These are phyloP conservation scores for Miniopterus natalensis DNA, from an alignment of 2,113 vertebrate species.

Conservation along the genomic window DNA sequence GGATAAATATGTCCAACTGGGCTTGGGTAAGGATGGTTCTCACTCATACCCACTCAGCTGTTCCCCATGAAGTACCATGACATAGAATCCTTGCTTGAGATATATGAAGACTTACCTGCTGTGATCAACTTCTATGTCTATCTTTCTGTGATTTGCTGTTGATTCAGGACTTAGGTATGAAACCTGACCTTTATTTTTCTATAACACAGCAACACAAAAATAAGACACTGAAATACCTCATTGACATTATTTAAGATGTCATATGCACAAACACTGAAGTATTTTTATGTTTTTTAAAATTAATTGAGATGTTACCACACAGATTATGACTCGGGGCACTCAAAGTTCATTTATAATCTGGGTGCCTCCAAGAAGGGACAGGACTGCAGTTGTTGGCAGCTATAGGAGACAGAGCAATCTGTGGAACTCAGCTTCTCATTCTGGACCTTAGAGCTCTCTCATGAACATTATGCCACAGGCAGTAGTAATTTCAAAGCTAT, in stretches of 20 bases:
- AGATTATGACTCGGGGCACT: neutral
- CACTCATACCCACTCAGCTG: neutral
- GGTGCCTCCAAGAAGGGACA: neutral
- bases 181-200: neutral
- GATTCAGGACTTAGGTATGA: neutral
- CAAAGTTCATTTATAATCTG: neutral
- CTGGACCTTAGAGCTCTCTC: neutral
- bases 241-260: neutral
- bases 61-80: neutral
- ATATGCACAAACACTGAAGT: neutral
- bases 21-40: neutral
- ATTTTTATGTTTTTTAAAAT: neutral
- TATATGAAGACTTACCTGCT: neutral
- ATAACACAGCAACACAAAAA: neutral
- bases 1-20: neutral
- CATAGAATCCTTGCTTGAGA: neutral
- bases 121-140: neutral
- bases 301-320: neutral
- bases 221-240: neutral
- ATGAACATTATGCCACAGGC: neutral
- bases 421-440: neutral
- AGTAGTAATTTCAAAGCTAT: neutral
- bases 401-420: neutral
- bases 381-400: neutral
- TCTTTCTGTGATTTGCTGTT: neutral